Evolutionary conservation across 2,113 vertebrate genomes (phyloP).

Genomic region (Laticauda laticaudata): DNA sequence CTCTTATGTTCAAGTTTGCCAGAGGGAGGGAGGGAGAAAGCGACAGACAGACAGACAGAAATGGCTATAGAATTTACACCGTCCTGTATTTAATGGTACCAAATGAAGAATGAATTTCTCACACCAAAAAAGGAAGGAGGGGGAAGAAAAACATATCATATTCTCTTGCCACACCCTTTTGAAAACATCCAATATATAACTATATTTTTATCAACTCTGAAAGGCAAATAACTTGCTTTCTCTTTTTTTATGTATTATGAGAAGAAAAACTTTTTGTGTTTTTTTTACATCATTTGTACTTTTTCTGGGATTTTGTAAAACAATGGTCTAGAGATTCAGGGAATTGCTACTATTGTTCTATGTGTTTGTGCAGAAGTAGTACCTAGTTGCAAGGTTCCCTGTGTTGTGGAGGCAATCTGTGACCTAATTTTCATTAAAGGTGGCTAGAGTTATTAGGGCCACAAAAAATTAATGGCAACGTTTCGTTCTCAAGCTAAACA

Average conservation of each 20-base stretch:
- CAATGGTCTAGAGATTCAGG: not conserved
- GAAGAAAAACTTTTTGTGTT: not conserved
- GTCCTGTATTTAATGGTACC: not conserved
- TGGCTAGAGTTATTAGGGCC: not conserved
- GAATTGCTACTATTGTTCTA: too few relatives aligned
- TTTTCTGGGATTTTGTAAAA: not conserved
- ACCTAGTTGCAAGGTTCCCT: not conserved
- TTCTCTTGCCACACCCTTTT: accelerated
- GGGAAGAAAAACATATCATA: not conserved
- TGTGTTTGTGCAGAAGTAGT: not conserved
- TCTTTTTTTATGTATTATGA: not conserved
- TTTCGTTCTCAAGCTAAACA: not conserved
- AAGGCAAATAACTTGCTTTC: not conserved
- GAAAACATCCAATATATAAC: not conserved
- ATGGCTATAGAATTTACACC: not conserved
- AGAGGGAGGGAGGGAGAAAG: not conserved
- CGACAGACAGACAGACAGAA: not conserved
- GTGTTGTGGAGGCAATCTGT: not conserved
- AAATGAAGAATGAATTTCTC: not conserved
- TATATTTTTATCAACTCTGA: not conserved
- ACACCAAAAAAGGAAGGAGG: accelerated
- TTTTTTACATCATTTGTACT: not conserved
- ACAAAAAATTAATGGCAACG: not conserved
- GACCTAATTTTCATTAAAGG: not conserved
- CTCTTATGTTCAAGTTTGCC: not conserved